Conservation (phyloP, 2,797 vertebrate species). For the Falco concolor region DNA sequence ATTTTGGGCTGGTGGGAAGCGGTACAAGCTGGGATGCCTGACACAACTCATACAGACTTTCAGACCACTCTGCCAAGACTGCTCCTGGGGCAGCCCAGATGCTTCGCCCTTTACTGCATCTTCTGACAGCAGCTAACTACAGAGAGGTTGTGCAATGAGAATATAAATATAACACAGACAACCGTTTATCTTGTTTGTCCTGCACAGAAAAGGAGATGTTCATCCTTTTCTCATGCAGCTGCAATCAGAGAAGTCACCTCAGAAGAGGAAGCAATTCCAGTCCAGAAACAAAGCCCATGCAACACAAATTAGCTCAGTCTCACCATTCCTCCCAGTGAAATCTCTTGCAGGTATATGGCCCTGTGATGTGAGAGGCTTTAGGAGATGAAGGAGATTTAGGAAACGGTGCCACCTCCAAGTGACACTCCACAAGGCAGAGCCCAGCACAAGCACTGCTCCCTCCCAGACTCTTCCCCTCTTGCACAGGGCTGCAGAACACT, state of each 20-base stretch:
- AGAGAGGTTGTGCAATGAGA: background rate
- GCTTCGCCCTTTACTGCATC: background rate
- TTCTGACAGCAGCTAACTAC: background rate
- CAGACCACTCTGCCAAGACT: background rate
- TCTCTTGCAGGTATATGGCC: rapidly evolving
- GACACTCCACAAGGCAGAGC: background rate
- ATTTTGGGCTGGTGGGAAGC: background rate
- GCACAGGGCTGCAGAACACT: background rate
- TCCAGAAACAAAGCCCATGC: background rate
- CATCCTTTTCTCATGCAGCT: background rate
- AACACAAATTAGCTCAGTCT: background rate
- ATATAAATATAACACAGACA: background rate
- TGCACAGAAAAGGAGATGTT: background rate
- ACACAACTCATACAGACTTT: background rate
- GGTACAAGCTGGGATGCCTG: background rate
- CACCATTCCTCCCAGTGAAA: background rate
- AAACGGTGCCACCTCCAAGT: background rate
- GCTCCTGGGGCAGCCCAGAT: background rate
- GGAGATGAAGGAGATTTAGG: background rate
- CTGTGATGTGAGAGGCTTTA: background rate
- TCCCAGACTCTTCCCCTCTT: background rate
- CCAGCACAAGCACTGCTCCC: background rate
- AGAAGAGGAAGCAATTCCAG: background rate
- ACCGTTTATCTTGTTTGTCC: background rate
- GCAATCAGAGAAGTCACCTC: background rate